Evolutionary conservation across 2,888 invertebrate genomes (phyloP).

Genomic region (Acleris emargana): DNA sequence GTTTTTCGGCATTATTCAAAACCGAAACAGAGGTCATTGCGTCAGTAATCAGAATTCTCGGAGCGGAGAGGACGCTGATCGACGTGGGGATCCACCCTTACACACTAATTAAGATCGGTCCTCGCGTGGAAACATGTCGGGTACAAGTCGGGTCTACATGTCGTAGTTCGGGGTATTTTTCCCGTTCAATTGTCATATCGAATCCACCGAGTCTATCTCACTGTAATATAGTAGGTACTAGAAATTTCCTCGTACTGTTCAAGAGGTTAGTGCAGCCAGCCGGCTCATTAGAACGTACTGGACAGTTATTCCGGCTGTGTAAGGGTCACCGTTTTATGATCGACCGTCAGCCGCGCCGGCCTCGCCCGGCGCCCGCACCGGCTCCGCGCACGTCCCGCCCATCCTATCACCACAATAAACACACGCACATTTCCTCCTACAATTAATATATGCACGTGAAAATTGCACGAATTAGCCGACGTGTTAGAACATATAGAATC

Average conservation of each 20-base stretch:
- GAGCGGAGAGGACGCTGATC: constrained; percentile 42
- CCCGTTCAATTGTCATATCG: no score
- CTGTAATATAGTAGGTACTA: no score
- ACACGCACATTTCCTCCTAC: constrained; percentile 5
- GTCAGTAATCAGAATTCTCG: constrained; percentile 68
- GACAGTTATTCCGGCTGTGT: constrained; percentile 17
- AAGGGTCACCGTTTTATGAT: constrained; percentile 24
- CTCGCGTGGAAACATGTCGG: neutral
- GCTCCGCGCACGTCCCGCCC: constrained; percentile 15
- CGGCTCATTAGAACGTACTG: neutral
- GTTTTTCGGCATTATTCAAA: constrained; percentile 62
- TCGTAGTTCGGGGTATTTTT: no score
- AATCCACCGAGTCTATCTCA: no score
- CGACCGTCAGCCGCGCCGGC: constrained; percentile 12
- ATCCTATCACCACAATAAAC: constrained; percentile 7
- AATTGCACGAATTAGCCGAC: constrained; percentile 1
- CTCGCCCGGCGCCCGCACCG: constrained; percentile 10
- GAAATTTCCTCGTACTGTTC: neutral
- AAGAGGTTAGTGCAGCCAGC: neutral
- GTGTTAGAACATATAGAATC: constrained; percentile 10
- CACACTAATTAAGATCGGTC: neutral
- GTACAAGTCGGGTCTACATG: no score
- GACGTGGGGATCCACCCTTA: constrained; percentile 1
- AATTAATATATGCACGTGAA: neutral
- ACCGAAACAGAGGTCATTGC: constrained; percentile 63